phyloP scores from a whole-genome alignment of 2,797 vertebrate genomes.

The Crenuchus spilurus region DNA sequence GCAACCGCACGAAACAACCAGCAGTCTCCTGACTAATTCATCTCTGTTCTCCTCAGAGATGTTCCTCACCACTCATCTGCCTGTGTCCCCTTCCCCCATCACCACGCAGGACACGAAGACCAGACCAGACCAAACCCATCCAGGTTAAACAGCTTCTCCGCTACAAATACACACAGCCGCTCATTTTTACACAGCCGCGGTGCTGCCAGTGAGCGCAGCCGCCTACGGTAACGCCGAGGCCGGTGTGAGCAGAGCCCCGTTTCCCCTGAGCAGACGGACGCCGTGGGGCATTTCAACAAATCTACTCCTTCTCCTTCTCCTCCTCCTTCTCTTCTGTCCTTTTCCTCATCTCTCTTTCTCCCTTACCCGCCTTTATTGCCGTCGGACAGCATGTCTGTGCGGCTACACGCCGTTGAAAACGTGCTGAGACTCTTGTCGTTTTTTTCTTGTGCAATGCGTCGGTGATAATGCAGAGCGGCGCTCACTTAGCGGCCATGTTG shows the following conservation, averaged over 20 bases:
- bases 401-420: background rate
- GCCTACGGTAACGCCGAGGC: background rate
- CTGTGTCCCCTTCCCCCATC: constrained; percentile 35
- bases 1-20: constrained; percentile 9
- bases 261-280: background rate
- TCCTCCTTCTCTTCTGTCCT: background rate
- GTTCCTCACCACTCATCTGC: constrained; percentile 9
- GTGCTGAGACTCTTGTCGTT: background rate
- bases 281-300: constrained; percentile 48
- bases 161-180: background rate
- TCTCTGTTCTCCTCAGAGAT: constrained; percentile 27
- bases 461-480: constrained; percentile 75
- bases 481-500: constrained; percentile 82
- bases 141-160: background rate
- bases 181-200: background rate
- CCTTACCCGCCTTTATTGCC: constrained; percentile 95
- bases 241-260: background rate
- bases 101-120: constrained; percentile 8
- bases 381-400: constrained; percentile 84
- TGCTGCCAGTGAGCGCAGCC: background rate
- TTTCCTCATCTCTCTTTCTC: constrained; percentile 30
- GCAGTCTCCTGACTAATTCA: constrained; percentile 61
- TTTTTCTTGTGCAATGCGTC: constrained; percentile 74
- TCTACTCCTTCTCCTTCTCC: constrained; percentile 62
- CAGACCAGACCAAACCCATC: background rate